Percentiles rank a stretch among this genome's conserved stretches.
Conservation (phyloP, 2,888 invertebrate species). For the Halictus quadricinctus region DNA sequence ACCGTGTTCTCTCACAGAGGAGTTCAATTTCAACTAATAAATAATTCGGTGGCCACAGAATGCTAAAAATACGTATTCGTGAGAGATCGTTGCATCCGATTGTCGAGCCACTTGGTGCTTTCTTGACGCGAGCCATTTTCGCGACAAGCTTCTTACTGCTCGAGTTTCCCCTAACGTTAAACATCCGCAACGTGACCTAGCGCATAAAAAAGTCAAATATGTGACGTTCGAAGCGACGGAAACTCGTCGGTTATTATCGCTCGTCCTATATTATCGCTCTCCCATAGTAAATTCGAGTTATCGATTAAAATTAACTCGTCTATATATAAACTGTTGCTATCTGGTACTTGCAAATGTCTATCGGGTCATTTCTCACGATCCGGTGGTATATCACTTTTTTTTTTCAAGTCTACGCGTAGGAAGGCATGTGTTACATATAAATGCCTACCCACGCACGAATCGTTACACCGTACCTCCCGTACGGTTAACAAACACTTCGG, state of each 20-base stretch:
- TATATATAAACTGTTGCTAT: slow-evolving; percentile 36
- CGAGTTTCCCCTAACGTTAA: background rate
- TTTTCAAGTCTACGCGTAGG: background rate
- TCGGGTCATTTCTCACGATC: background rate
- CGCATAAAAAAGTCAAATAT: background rate
- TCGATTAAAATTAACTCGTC: slow-evolving; percentile 37
- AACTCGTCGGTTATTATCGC: background rate
- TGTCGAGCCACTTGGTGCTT: background rate
- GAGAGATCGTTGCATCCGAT: too few relatives aligned
- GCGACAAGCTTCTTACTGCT: too few relatives aligned
- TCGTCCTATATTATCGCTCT: background rate
- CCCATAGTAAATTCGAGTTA: slow-evolving; percentile 11
- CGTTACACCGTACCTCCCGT: background rate
- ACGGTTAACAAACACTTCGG: background rate
- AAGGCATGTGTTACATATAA: background rate
- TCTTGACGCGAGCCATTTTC: too few relatives aligned
- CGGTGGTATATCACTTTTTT: background rate
- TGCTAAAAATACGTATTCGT: too few relatives aligned
- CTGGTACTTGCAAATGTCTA: background rate
- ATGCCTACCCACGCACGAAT: background rate
- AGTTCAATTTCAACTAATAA: background rate
- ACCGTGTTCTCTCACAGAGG: too few relatives aligned
- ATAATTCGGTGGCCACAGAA: background rate
- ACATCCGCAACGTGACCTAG: background rate
- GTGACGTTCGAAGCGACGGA: background rate